Evolutionary conservation across 2,797 vertebrate species (phyloP).

Genomic region (Rousettus madagascariensis): DNA sequence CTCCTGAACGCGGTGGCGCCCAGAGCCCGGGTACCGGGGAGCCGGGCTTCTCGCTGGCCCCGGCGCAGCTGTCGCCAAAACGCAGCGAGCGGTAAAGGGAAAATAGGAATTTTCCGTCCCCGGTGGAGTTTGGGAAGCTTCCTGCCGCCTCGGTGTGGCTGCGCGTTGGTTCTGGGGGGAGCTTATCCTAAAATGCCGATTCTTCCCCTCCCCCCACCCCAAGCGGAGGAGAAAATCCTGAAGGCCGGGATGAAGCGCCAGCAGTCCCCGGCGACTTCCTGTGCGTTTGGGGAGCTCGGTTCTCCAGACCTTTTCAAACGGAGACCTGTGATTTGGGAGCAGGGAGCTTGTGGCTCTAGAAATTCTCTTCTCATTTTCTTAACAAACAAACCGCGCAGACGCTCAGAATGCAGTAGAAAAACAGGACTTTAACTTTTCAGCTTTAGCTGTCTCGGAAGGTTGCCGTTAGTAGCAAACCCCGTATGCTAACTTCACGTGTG

Average conservation of each 20-base stretch:
- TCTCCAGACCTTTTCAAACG: background rate
- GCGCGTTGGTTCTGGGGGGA: background rate
- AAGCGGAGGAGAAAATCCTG: background rate
- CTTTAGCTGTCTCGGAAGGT: background rate
- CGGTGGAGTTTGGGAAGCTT: conserved; percentile 38
- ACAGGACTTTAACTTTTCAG: conserved; percentile 41
- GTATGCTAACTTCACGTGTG: background rate
- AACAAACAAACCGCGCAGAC: background rate
- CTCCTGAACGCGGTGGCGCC: background rate
- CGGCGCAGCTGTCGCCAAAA: background rate
- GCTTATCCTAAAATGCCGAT: background rate
- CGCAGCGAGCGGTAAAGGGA: background rate
- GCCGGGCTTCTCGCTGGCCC: background rate
- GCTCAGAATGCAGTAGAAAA: background rate
- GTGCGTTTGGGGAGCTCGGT: background rate
- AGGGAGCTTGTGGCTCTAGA: background rate
- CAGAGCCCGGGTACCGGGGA: background rate
- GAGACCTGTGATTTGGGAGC: background rate
- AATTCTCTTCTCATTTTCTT: background rate
- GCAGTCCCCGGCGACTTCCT: background rate
- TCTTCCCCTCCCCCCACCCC: background rate
- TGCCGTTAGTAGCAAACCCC: background rate
- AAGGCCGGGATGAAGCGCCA: background rate
- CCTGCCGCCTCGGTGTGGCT: background rate
- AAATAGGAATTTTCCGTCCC: background rate